Base-by-base conservation (phyloP, 1,140 invertebrate species). In the Platorchestia sp. region DNA sequence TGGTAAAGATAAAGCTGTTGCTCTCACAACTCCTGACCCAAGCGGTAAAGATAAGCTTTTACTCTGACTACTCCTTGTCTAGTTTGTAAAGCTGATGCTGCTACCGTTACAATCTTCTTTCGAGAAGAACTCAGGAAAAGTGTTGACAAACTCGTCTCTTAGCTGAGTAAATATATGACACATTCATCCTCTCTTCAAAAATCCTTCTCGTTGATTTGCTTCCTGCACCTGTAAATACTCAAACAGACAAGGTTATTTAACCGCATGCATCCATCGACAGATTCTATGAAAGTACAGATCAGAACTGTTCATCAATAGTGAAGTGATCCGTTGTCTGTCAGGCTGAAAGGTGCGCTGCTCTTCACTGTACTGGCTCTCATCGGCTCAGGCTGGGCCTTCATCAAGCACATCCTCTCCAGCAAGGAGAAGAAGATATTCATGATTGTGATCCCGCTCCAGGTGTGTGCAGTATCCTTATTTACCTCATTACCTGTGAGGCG, bases 371-470 rank as follows among this genome's bases (percentile, higher is more conserved):
- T 99, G 96, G 98, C 99, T 22, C 97, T 99, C 22, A 99, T 99
- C 96, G 99, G 99, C 59, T 99, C 99, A 51, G 99, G 99, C 0
- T 99, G 99, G 99, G 99, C 99, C 45, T 99, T 99, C 97, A 99
- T 99, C 95, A 99, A 99, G 97, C 99, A 99, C 97, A 99, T 99
- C 96, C 97, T 99, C 5, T 98, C 99, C 16, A 99, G 99, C 96
- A 98, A 99, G 96, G 99, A 99, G 97, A 99, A 99, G 97, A 99
- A 99, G 97, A 98, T 99, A n/a, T 99, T 99, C 97, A 99, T 99
- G 98, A 98, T 99, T 97, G 99, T 99, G 51, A 99, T 99, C 97
- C 99, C 99, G 22, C 97, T 99, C 59, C 99, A 99, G 98, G 99
- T 99, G 97, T 89, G 96, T 93, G 95, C 95, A 16, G 95, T 96